These are phyloP conservation scores for Sebastes fasciatus DNA, from an alignment of 2,113 vertebrate species.

Conservation along the genomic window DNA sequence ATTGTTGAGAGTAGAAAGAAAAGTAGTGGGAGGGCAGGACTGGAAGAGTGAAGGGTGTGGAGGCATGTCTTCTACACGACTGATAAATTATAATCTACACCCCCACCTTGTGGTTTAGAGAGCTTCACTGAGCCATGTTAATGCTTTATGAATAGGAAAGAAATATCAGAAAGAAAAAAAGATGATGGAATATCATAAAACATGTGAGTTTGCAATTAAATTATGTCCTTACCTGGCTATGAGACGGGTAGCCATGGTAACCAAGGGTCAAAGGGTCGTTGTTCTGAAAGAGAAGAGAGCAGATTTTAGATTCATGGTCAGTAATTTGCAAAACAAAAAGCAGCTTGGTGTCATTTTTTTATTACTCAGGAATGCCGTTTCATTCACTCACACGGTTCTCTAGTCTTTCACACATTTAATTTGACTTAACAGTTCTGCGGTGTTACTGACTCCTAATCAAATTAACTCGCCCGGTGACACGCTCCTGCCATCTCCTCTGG, in stretches of 20 bases:
- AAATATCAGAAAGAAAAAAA: background rate
- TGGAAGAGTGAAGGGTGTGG: conserved; percentile 40
- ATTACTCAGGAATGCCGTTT: background rate
- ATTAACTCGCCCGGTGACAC: conserved; percentile 73
- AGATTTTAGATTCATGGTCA: conserved; percentile 35
- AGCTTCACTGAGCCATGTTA: conserved; percentile 43
- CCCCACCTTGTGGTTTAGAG: conserved; percentile 72
- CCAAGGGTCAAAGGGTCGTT: conserved; percentile 83
- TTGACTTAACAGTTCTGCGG: conserved; percentile 52
- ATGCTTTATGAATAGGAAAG: conserved; percentile 25
- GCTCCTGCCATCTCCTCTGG: conserved; percentile 57
- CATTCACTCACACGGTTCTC: background rate
- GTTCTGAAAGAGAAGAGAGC: conserved; percentile 79
- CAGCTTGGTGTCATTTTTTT: conserved; percentile 13
- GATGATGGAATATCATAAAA: conserved; percentile 21
- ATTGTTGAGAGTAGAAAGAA: conserved; percentile 24
- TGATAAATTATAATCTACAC: conserved; percentile 72
- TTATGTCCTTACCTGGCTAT: conserved; percentile 81
- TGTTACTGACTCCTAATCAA: conserved; percentile 70
- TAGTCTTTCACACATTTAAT: conserved; percentile 9
- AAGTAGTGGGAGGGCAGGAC: conserved; percentile 43
- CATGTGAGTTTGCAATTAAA: background rate
- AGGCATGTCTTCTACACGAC: conserved; percentile 60
- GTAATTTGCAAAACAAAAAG: conserved; percentile 22
- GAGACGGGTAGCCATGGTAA: conserved; percentile 83